Evolutionary conservation across 2,888 invertebrate genomes (phyloP).

Genomic region (Germaria angustata): DNA sequence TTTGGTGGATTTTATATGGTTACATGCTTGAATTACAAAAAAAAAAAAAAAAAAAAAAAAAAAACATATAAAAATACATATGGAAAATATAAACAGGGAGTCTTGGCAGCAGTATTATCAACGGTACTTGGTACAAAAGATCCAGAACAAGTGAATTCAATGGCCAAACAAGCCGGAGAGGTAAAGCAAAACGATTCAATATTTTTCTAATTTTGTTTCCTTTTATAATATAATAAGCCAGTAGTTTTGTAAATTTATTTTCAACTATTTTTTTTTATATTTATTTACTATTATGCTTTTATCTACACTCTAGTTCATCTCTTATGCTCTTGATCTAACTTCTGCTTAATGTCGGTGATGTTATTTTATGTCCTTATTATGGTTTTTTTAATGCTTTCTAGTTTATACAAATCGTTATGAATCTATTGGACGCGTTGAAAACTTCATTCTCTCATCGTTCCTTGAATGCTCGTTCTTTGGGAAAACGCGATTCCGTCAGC

Average conservation of each 20-base stretch:
- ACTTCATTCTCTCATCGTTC: slow-evolving; percentile 96
- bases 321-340: slow-evolving; percentile 29
- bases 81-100: slow-evolving; percentile 84
- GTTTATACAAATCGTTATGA: slow-evolving; percentile 96
- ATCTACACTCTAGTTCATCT: slow-evolving; percentile 60
- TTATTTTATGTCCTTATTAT: slow-evolving; percentile 25
- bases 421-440: slow-evolving; percentile 93
- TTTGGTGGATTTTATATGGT: slow-evolving; percentile 63
- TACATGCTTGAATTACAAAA: slow-evolving; percentile 78
- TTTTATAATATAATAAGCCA: slow-evolving; percentile 31
- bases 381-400: slow-evolving; percentile 76
- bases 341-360: not conserved
- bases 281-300: slow-evolving; percentile 65
- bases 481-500: slow-evolving; percentile 92
- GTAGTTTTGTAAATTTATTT: slow-evolving; percentile 49
- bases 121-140: slow-evolving; percentile 94
- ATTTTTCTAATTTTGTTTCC: slow-evolving; percentile 4
- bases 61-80: too few relatives aligned
- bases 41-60: slow-evolving; percentile 59
- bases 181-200: slow-evolving; percentile 82
- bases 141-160: slow-evolving; percentile 94
- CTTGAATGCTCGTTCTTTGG: slow-evolving; percentile 89
- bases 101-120: slow-evolving; percentile 94
- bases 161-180: slow-evolving; percentile 97
- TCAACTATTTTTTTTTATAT: slow-evolving; percentile 69